Evolutionary conservation across 2,113 vertebrate genomes (phyloP), one percentile per base, ranked within the genome.

Genomic region (Entelurus aequoreus): DNA sequence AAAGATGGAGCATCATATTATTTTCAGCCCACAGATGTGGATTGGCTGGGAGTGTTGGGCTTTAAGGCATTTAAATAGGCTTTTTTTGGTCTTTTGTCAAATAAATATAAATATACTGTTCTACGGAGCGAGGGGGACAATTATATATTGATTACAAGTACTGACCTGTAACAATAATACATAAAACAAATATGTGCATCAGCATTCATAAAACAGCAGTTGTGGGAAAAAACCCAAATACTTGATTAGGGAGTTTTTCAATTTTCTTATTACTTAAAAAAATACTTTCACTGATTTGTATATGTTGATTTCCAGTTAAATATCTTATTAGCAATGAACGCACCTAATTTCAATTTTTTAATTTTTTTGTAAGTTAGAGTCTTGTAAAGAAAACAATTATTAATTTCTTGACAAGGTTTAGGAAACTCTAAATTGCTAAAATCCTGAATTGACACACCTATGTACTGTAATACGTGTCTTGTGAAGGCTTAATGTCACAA

Each of bases 1-100:
- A 89, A 90, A 91, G 90, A 91, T 91, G 90, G 86, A 91, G 87
- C 76, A 64, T 81, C 84, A 67, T 88, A 88, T 91, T 90, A 88
- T 91, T 90, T 89, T 88, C 88, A 83, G 72, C 81, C 86, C 79
- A 83, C 82, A 87, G 76, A 79, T 72, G 68, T 78, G 62, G 68
- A 72, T 71, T 60, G 81, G 66, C 49, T 60, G 49, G 63, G 76
- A 85, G 79, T 74, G 74, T 84, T 63, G 65, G 75, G 83, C 86
- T 84, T 85, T 63, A 69, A 78, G 67, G 85, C 89, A 89, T 78
- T 57, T 57, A 72, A 71, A 35, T 60, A 11, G 42, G 54, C 35
- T 47, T 62, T 76, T 72, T 74, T 69, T 71, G 48, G 53, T 7
- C 35, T 44, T 66, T 28, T 62, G 28, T 62, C 64, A 51, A 44